Base-by-base conservation (phyloP, 2,888 invertebrate genomes). In the Eudemis profundana region DNA sequence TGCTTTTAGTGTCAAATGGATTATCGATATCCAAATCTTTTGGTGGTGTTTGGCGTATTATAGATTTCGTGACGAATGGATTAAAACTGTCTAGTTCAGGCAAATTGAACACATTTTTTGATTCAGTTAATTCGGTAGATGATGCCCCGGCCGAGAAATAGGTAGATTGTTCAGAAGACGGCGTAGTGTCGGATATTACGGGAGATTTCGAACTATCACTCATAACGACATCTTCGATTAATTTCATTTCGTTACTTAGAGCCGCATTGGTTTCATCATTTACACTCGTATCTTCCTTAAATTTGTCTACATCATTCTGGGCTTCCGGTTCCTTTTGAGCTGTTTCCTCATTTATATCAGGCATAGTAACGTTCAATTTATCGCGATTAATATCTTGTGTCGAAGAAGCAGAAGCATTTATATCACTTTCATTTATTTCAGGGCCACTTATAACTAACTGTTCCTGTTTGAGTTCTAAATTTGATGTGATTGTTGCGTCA, bases 61-160 rank as follows among this genome's bases (percentile, higher is more conserved):
- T 88, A 8, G 83, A 78, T 70, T 84, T 87, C 0, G 84, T 78
- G n/a, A 75, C 78, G 77, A 89, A 89, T 4, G 88, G 85, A 72
- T 86, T 86, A 68, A 88, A 87, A 67, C 83, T 86, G 69, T 87
- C 83, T 66, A 90, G 87, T 78, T 89, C 89, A 33, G 90, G 90
- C 46, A 90, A 70, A 68, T 89, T 89, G 67, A 88, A 89, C 10
- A 87, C 87, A 70, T 84, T 89, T 77, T 72, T 87, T n/a, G 76
- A 68, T 51, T 74, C 70, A 19, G 70, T 68, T 59, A 74, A 78
- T 47, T 84, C 84, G 64, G 68, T 72, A 49, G 84, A 84, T 19
- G 83, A 83, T 44, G 78, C 70, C 0, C 74, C 77, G 23, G 76
- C 78, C 17, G 86, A 82, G 66, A 72, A 81, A 68, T 85, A 83